Conservation (phyloP, 2,888 invertebrate species). For the Oxycera nigricornis region DNA sequence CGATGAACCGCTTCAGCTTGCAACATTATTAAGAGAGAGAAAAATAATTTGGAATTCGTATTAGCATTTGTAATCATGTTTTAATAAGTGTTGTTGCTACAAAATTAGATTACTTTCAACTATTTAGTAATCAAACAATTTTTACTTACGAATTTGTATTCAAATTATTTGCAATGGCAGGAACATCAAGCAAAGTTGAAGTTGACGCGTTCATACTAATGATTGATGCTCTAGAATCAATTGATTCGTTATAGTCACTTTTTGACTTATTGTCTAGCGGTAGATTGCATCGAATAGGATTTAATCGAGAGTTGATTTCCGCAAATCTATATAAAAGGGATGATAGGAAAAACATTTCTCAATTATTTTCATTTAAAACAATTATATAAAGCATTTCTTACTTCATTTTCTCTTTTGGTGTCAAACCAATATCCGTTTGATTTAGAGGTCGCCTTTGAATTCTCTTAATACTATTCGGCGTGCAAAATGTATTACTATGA, state of each 20-base stretch:
- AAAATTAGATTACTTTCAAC: too few species aligned
- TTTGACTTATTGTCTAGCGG: background rate
- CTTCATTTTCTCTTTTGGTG: constrained; percentile 52
- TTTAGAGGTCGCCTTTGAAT: constrained; percentile 49
- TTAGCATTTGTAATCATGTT: too few species aligned
- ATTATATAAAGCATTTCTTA: constrained; percentile 36
- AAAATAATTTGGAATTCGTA: too few species aligned
- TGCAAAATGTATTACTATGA: constrained; percentile 53
- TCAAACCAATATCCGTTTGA: constrained; percentile 51
- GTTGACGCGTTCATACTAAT: constrained; percentile 53
- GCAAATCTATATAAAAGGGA: background rate
- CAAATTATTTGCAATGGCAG: too few species aligned
- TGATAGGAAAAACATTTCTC: background rate
- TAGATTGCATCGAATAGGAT: background rate
- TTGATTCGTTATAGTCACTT: constrained; percentile 43
- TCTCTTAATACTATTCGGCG: constrained; percentile 51
- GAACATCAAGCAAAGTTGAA: constrained; percentile 52
- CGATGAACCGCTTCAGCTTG: too few species aligned
- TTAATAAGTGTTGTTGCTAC: too few species aligned
- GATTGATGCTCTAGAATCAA: constrained; percentile 50
- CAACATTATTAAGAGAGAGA: too few species aligned
- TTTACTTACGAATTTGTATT: constrained; percentile 36
- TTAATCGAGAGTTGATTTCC: background rate
- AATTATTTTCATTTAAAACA: background rate
- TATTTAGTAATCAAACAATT: too few species aligned